Conservation (phyloP, 2,797 vertebrate species). For the Peromyscus eremicus region DNA sequence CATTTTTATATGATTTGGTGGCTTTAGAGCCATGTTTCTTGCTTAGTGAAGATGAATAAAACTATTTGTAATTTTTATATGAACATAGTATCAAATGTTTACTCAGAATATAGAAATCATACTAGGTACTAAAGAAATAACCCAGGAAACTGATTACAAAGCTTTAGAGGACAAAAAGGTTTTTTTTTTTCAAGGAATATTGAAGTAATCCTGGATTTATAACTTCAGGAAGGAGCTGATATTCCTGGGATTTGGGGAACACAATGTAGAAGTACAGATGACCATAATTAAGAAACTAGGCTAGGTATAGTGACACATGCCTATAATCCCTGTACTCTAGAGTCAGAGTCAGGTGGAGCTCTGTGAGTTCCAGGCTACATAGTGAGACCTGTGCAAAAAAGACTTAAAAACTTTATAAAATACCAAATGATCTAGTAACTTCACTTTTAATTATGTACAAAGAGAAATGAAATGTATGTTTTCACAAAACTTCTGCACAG, state of each 20-base stretch:
- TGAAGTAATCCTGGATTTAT: not conserved
- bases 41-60: slow-evolving; percentile 28
- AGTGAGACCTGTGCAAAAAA: not conserved
- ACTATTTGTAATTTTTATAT: slow-evolving; percentile 38
- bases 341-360: not conserved
- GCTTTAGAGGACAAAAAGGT: not conserved
- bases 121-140: slow-evolving; percentile 9
- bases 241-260: not conserved
- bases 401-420: not conserved
- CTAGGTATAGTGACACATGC: not conserved
- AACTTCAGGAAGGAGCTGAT: not conserved
- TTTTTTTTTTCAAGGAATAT: not conserved
- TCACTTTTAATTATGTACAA: not conserved
- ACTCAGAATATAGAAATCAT: slow-evolving; percentile 46
- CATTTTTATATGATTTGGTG: slow-evolving; percentile 31
- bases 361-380: not conserved
- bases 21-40: slow-evolving; percentile 33
- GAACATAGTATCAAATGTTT: slow-evolving; percentile 12
- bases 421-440: not conserved
- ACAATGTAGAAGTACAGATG: not conserved
- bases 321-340: not conserved
- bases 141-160: not conserved
- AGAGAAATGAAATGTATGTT: not conserved
- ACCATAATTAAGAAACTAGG: slow-evolving; percentile 40
- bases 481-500: slow-evolving; percentile 42